Evolutionary conservation across 1,140 invertebrate species (phyloP), one percentile per base, ranked within the genome.

Genomic region (Capitella teleta): DNA sequence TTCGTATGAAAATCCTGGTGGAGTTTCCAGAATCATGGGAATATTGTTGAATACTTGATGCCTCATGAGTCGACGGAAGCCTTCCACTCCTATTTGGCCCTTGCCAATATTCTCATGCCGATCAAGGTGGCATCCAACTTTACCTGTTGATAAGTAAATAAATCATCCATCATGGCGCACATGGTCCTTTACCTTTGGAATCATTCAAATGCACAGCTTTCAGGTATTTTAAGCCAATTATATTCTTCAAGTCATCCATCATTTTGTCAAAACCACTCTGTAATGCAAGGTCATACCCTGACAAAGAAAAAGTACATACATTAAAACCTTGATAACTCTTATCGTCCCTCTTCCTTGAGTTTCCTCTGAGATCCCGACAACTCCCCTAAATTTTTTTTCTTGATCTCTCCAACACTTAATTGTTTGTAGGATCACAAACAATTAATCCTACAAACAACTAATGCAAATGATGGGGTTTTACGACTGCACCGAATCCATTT

Each of bases 171-270:
- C 24, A 44, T 12, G 21, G 28, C 21, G n/a, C 21, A 28, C 18
- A 21, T 2, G 3, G 3, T 26, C 16, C 6, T 42, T 58, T 57
- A 75, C 76, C 73, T 63, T 75, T 74, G 5, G 75, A 77, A 58
- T 78, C 77, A 64, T 78, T 78, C 3, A 79, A 49, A 54, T 78
- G 77, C 37, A 79, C 28, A 2, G 70, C 77, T 50, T 74, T 74
- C 1, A 78, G 63, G 56, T 75, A 76, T 34, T 74, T 52, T 25
- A 74, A 66, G 4, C 77, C 77, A 58, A 78, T 62, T 37, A 71
- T 63, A 21, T 59, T 55, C 2, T 72, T 74, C 62, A 78, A 77
- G 36, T 76, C 67, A 10, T 61, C 51, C 56, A 77, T 63, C 50
- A 72, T 68, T 23, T 61, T 45, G 16, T 74, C 50, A 53, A 70